phyloP scores from a whole-genome alignment of 2,113 vertebrate genomes.

The Pavo muticus region DNA sequence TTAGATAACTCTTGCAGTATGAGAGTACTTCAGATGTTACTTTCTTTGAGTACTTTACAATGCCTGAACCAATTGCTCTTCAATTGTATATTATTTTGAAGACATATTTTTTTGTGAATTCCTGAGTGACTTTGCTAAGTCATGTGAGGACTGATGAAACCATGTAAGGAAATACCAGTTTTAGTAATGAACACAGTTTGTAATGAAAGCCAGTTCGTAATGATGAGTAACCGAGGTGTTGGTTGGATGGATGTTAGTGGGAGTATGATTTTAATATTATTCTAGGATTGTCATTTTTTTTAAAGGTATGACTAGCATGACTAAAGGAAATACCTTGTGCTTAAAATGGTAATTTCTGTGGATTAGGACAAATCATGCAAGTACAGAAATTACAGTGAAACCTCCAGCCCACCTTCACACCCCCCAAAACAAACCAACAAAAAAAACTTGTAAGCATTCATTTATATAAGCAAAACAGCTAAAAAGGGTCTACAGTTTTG shows the following conservation, averaged over 20 bases:
- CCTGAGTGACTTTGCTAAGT: background rate
- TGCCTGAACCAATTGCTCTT: background rate
- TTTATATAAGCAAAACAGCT: background rate
- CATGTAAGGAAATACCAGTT: background rate
- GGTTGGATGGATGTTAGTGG: background rate
- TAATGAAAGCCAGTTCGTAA: background rate
- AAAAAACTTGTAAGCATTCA: background rate
- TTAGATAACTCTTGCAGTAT: background rate
- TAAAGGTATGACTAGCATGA: background rate
- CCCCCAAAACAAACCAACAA: background rate
- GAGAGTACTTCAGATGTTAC: background rate
- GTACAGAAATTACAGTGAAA: background rate
- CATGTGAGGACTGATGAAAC: background rate
- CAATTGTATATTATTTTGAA: background rate
- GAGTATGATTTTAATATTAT: background rate
- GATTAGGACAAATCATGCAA: background rate
- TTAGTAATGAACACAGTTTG: background rate
- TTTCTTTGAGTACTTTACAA: background rate
- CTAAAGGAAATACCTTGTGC: background rate
- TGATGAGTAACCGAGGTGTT: background rate
- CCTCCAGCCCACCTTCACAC: background rate
- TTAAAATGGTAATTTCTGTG: background rate
- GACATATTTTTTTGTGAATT: background rate
- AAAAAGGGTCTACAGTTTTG: background rate
- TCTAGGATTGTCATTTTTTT: background rate